Base-by-base conservation (phyloP, 2,113 vertebrate genomes). In the Pitta sordida region DNA sequence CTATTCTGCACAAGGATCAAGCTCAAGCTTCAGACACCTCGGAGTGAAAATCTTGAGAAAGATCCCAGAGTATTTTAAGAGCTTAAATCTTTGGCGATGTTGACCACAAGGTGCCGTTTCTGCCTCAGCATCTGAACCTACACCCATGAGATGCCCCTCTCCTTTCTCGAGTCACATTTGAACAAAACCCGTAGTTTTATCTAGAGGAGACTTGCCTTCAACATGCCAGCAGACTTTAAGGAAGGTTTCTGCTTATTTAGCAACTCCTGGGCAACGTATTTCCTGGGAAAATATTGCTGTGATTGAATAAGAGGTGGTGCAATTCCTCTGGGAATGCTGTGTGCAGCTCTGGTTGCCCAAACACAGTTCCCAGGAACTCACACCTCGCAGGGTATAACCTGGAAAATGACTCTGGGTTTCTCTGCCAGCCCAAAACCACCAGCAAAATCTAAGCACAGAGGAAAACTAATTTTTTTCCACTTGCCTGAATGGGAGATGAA, bases 201-300 rank as follows among this genome's bases (percentile, higher is more conserved):
- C 55, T 76, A 16, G n/a, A 86, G 30, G 41, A 83, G 3, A 26
- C 32, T 77, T 1, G 10, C 74, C 83, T 88, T 93, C 82, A 65
- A 55, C 58, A 83, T 0, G 0, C 34, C 0, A 0, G 7, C 69
- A 71, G 49, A 29, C 29, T 80, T 79, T 17, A 64, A 65, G 37
- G 27, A 46, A 19, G 2, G 4, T 60, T 88, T 69, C 1, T 69
- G 49, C 39, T 83, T 64, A 53, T 69, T 87, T 53, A 83, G 63
- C 1, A 0, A 29, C 85, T 83, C 58, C 73, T 30, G 75, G 52
- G 41, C 15, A 46, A 36, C 5, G 3, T 4, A 30, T 69, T 91
- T 90, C 62, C 78, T 53, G 59, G 90, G 29, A 65, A 37, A 83
- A 26, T 1, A 30, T 14, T 2, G 32, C 20, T 41, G 49, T 0